These are phyloP conservation scores for Desoria tigrina DNA, from an alignment of 2,888 invertebrate species.

Conservation along the genomic window DNA sequence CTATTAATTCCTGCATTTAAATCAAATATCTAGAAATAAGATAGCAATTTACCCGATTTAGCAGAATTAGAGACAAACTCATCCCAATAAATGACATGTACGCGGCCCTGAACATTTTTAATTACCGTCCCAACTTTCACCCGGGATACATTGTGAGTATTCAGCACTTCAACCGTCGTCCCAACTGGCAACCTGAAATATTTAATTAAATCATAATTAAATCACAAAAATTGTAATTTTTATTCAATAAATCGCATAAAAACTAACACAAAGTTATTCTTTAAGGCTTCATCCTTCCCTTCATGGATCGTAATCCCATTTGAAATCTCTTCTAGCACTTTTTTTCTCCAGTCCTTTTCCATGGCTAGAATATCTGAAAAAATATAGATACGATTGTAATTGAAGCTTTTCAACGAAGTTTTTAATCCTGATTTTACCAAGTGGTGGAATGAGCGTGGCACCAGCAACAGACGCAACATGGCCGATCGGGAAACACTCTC, in stretches of 20 bases:
- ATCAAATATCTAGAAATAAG: too few relatives aligned
- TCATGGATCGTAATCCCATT: not conserved
- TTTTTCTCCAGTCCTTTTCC: not conserved
- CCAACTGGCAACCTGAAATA: slow-evolving; percentile 1
- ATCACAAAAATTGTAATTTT: not conserved
- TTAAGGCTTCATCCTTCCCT: not conserved
- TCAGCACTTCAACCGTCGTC: not conserved
- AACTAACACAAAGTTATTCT: not conserved
- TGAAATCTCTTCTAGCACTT: not conserved
- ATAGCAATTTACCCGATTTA: not conserved
- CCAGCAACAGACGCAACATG: not conserved
- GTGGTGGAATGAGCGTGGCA: not conserved
- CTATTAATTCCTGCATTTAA: too few relatives aligned
- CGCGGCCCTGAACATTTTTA: too few relatives aligned
- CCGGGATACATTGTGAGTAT: not conserved
- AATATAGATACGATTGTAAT: not conserved
- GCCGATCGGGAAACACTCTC: not conserved
- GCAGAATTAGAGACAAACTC: too few relatives aligned
- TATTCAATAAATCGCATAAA: not conserved
- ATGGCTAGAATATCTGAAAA: not conserved
- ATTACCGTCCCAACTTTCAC: not conserved
- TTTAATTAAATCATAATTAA: not conserved
- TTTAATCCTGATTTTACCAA: not conserved
- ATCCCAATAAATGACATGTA: too few relatives aligned
- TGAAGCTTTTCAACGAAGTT: not conserved